Evolutionary conservation across 2,888 invertebrate species (phyloP), one percentile per base, ranked within the genome.

Genomic region (Erebia aethiops): DNA sequence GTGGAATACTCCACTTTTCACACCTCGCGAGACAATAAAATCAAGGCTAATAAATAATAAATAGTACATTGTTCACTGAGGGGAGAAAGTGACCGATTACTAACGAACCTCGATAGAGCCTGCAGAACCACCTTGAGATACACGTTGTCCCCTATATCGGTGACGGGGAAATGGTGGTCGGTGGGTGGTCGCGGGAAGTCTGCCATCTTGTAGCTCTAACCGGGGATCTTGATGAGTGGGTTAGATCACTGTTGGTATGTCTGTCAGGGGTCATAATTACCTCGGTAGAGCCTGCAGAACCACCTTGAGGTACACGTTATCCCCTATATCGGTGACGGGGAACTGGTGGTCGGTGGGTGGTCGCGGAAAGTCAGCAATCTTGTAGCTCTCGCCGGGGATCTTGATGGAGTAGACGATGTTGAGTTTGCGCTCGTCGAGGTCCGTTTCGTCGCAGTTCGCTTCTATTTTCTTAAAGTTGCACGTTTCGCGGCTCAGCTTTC

Each of bases 51-150:
- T 21, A 21, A 21, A 21, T 21, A 21, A 21, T 21, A 21, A 21
- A 21, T n/a, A n/a, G n/a, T n/a, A n/a, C n/a, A n/a, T n/a, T n/a
- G n/a, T n/a, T n/a, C n/a, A n/a, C n/a, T n/a, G n/a, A n/a, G n/a
- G n/a, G n/a, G n/a, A n/a, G n/a, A n/a, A n/a, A n/a, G n/a, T n/a
- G n/a, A n/a, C n/a, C n/a, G n/a, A n/a, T n/a, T n/a, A n/a, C n/a
- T n/a, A n/a, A n/a, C n/a, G n/a, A n/a, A 94, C 57, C 98, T 94
- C 35, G 98, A 98, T 78, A 97, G 89, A 86, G 95, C 95, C 86
- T 95, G 93, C 69, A 96, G 91, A 49, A 94, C 91, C 67, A 96
- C 84, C 76, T 91, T 95, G 75, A 97, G 89, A 71, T 94, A 94
- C 67, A 94, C 89, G 74, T 95, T 95, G 79, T 94, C 94, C 26